phyloP scores from a whole-genome alignment of 2,888 invertebrate genomes.

The Ariolimax columbianus region DNA sequence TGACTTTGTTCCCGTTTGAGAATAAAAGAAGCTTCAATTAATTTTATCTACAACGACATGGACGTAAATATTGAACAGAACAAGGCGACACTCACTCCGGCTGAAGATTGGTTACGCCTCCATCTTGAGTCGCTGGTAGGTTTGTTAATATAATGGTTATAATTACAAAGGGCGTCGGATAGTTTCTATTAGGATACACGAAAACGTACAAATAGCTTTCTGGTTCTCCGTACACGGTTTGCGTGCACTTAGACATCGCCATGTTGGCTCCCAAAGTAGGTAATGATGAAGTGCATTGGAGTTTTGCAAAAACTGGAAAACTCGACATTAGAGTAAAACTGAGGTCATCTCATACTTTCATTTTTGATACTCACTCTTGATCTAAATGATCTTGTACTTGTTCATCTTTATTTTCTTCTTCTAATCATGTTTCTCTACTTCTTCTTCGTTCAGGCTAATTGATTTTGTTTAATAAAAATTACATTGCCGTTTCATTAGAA shows the following conservation, averaged over 20 bases:
- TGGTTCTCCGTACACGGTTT: background rate
- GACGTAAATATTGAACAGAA: constrained; percentile 12
- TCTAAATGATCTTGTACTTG: no score
- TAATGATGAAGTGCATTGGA: background rate
- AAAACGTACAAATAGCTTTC: background rate
- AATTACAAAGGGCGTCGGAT: background rate
- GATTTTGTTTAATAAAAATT: no score
- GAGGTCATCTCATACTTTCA: no score
- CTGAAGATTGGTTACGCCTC: constrained; percentile 1
- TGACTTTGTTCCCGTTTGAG: background rate
- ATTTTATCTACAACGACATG: background rate
- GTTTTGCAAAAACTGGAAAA: no score
- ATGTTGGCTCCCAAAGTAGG: background rate
- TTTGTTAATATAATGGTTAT: constrained; percentile 1
- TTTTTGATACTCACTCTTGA: no score
- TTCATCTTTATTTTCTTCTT: no score
- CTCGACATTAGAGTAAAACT: no score
- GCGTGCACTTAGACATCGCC: background rate
- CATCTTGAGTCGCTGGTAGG: background rate
- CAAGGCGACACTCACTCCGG: background rate
- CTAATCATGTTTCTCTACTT: no score
- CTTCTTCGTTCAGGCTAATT: no score
- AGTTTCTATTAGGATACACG: constrained; percentile 4
- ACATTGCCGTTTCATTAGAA: no score
- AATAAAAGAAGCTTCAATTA: background rate